These are phyloP conservation scores for Illadopsis cleaveri DNA, from an alignment of 2,113 vertebrate species.

Conservation along the genomic window DNA sequence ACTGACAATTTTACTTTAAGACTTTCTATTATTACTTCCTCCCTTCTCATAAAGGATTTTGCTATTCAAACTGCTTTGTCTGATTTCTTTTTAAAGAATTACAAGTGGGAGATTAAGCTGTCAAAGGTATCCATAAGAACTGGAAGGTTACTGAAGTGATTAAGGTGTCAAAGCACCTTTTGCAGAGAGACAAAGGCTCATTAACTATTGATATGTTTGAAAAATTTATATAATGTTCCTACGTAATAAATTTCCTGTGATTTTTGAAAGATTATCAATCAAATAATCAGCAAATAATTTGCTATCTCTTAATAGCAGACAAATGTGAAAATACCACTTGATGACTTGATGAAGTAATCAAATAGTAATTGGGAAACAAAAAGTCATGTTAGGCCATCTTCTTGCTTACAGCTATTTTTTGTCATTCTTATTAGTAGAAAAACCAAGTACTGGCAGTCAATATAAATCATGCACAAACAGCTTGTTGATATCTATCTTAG, in stretches of 20 bases:
- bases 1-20: background rate
- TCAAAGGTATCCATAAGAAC: background rate
- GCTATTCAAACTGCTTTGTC: background rate
- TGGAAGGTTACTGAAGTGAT: background rate
- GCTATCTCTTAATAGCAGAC: constrained; percentile 3
- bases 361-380: background rate
- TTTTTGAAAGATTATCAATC: constrained; percentile 40
- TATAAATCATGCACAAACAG: background rate
- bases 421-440: background rate
- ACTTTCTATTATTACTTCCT: background rate
- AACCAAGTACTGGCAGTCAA: background rate
- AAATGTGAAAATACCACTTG: background rate
- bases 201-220: background rate
- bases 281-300: constrained; percentile 37
- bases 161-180: background rate
- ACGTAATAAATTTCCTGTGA: background rate
- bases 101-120: background rate
- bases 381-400: background rate
- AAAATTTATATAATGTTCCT: background rate
- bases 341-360: background rate
- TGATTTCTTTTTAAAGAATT: background rate
- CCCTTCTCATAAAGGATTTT: background rate
- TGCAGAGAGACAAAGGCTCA: background rate
- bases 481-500: background rate
- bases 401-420: background rate